A percentile compares a stretch with the other conserved stretches of the same genome.
phyloP scores from a whole-genome alignment of 2,888 invertebrate genomes.

The Eristalinus sepulchralis region DNA sequence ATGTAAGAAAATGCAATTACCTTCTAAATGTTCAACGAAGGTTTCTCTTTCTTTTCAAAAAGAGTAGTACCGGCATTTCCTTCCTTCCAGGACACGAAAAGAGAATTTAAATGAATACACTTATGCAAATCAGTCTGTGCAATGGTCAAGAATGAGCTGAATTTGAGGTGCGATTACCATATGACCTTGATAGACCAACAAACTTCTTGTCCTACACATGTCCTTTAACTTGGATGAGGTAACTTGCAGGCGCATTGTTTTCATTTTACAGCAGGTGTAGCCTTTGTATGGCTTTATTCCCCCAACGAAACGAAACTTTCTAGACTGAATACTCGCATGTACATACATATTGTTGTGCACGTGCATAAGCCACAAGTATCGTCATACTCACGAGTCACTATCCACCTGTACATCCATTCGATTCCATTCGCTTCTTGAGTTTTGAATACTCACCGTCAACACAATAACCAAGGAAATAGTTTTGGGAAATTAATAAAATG shows the following conservation, averaged over 20 bases:
- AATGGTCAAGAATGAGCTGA: slow-evolving; percentile 20
- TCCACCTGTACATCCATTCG: not conserved
- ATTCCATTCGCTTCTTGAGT: not conserved
- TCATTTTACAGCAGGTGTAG: not conserved
- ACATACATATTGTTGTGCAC: not conserved
- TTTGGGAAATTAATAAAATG: not conserved
- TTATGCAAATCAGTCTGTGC: slow-evolving; percentile 32
- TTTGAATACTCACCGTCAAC: not conserved
- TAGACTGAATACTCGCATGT: not conserved
- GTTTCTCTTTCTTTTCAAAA: not conserved
- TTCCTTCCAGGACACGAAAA: not conserved
- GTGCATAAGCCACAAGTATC: too few species aligned
- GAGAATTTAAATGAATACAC: not conserved
- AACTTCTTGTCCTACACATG: slow-evolving; percentile 3
- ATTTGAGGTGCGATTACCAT: slow-evolving; percentile 10
- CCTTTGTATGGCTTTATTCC: not conserved
- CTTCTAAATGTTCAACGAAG: not conserved
- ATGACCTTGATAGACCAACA: not conserved
- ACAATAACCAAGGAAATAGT: not conserved
- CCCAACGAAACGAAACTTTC: not conserved
- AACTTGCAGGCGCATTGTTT: not conserved
- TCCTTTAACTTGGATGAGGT: not conserved
- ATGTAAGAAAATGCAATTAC: not conserved
- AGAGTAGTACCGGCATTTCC: slow-evolving; percentile 7
- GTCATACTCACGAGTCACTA: not conserved